These are phyloP conservation scores for Oncopodura yosiiana DNA, from an alignment of 1,140 invertebrate species.

Conservation along the genomic window DNA sequence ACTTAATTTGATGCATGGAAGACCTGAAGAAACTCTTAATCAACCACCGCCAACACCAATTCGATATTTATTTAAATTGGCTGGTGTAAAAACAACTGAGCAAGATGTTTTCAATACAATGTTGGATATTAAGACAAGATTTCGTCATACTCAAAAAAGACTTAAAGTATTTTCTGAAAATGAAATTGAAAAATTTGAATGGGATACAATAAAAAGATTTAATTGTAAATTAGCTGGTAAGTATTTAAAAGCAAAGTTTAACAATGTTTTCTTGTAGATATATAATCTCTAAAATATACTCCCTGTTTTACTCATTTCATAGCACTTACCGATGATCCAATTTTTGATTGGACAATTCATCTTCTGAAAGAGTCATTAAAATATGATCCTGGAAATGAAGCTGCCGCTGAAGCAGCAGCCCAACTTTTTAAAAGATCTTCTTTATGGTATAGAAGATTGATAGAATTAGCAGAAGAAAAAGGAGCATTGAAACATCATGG, in stretches of 20 bases:
- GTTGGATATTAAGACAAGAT: constrained; percentile 15
- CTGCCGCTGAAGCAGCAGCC: not conserved
- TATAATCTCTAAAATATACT: not conserved
- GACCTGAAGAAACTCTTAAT: constrained; percentile 4
- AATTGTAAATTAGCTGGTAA: constrained; percentile 14
- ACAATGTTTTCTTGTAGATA: not conserved
- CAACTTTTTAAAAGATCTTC: constrained; percentile 5
- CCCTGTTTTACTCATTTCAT: not conserved
- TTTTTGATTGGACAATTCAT: constrained; percentile 17
- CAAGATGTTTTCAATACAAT: constrained; percentile 17
- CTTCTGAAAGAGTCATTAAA: constrained; percentile 6
- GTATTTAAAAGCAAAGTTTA: not conserved
- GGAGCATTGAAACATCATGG: constrained; percentile 22
- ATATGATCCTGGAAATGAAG: not conserved
- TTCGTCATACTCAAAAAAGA: constrained; percentile 14
- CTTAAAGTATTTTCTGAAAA: constrained; percentile 14
- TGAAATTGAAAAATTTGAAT: constrained; percentile 24
- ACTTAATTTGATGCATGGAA: constrained; percentile 11
- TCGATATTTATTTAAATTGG: constrained; percentile 8
- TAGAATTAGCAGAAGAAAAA: constrained; percentile 6
- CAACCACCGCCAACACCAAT: constrained; percentile 8
- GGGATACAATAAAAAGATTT: constrained; percentile 16
- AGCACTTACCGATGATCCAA: constrained; percentile 1
- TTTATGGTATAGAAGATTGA: constrained; percentile 21
- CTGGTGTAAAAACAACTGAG: constrained; percentile 16